Percentiles rank a stretch among this genome's conserved stretches.
phyloP scores from a whole-genome alignment of 1,140 invertebrate genomes.

The Diploscapter pachys region DNA sequence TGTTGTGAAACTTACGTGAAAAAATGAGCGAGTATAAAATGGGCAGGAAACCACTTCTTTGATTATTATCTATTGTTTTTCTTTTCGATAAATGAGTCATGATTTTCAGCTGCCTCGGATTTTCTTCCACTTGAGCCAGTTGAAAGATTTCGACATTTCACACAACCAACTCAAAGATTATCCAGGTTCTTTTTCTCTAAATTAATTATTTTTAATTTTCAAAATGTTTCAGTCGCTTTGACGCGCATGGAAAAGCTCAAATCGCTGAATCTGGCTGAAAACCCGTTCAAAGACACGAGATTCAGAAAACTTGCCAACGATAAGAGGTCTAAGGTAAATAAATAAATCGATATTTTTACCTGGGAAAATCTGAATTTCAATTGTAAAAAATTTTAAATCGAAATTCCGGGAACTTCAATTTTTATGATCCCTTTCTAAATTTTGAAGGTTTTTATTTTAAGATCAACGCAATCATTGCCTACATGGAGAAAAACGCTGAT shows the following conservation, averaged over 20 bases:
- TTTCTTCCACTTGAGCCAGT: constrained; percentile 20
- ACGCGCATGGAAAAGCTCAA: constrained; percentile 29
- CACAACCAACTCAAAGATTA: constrained; percentile 25
- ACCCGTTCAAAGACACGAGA: constrained; percentile 29
- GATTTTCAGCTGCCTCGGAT: constrained; percentile 4
- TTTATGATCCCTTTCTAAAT: constrained; percentile 18
- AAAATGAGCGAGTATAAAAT: too few relatives aligned
- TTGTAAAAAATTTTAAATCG: not conserved
- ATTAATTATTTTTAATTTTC: constrained; percentile 2
- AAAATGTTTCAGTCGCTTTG: not conserved
- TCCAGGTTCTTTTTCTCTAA: not conserved
- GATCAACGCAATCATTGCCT: constrained; percentile 8
- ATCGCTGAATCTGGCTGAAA: constrained; percentile 22
- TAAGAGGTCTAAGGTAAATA: constrained; percentile 23
- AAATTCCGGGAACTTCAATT: not conserved
- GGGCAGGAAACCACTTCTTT: too few relatives aligned
- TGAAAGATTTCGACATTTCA: constrained; percentile 33
- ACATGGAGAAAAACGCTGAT: constrained; percentile 12
- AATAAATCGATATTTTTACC: constrained; percentile 8
- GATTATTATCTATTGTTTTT: not conserved
- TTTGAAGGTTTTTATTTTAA: constrained; percentile 7
- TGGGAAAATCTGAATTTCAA: constrained; percentile 10
- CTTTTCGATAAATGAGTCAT: constrained; percentile 6
- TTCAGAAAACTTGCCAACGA: constrained; percentile 36
- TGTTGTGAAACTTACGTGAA: too few relatives aligned